Evolutionary conservation across 2,113 vertebrate genomes (phyloP).

Genomic region (Cynoglossus semilaevis): DNA sequence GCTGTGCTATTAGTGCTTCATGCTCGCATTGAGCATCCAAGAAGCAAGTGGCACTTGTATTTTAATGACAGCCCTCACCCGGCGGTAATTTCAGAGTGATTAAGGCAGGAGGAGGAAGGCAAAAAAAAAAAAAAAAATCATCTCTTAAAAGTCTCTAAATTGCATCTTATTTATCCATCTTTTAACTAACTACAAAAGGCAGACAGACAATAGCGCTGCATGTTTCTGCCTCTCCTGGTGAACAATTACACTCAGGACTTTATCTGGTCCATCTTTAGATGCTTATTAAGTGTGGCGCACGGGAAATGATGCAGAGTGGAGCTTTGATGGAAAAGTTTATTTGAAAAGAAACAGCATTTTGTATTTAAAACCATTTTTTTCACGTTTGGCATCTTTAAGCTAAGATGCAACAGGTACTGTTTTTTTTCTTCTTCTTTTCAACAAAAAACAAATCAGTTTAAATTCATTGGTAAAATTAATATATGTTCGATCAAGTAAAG

Average conservation of each 20-base stretch:
- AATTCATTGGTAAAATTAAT: no score
- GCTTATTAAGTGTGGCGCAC: constrained; percentile 72
- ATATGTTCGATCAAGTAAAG: no score
- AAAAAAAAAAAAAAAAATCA: constrained; percentile 63
- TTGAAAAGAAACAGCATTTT: constrained; percentile 21
- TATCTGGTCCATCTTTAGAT: constrained; percentile 62
- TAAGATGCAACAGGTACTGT: no score
- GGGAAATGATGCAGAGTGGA: constrained; percentile 42
- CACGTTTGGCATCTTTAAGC: not conserved
- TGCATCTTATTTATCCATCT: constrained; percentile 82
- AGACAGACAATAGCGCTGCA: constrained; percentile 77
- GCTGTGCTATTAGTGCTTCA: constrained; percentile 72
- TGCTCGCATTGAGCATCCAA: constrained; percentile 60
- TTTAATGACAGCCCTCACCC: constrained; percentile 82
- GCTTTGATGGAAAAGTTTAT: constrained; percentile 76
- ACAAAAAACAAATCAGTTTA: no score
- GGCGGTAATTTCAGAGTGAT: constrained; percentile 81
- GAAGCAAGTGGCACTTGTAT: constrained; percentile 73
- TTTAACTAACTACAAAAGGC: constrained; percentile 81
- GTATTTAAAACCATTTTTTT: not conserved
- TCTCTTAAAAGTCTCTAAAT: constrained; percentile 82
- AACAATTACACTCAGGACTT: constrained; percentile 75
- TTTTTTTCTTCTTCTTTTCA: no score
- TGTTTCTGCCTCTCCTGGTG: constrained; percentile 70
- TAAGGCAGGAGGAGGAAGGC: constrained; percentile 55